Evolutionary conservation across 2,113 vertebrate species (phyloP), one percentile per base, ranked within the genome.

Genomic region (Ameiurus melas): DNA sequence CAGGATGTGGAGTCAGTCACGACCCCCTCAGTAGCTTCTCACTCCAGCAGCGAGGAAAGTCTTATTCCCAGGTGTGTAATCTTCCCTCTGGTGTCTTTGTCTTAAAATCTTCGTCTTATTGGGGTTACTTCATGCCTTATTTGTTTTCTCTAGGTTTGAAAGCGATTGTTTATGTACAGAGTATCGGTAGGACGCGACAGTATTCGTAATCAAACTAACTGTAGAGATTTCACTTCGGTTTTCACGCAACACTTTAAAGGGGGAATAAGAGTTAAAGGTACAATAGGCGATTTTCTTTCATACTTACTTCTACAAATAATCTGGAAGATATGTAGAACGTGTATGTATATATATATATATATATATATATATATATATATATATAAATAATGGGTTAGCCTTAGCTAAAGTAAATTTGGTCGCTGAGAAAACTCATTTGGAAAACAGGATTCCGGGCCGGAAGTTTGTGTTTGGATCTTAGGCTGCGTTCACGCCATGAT

Each of bases 1-100:
- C 94, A 95, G 95, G 95, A 95, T 95, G 94, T 95, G 89, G 90
- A 91, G 80, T 92, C 90, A 81, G 75, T 87, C 43, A 1, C 64
- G 62, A 43, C 60, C 66, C 39, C 90, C 83, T 70, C 17, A 77
- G 22, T 27, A 86, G 85, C 53, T 30, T 57, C 79, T n/a, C 91
- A 91, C 90, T 89, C 90, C 25, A 89, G 90, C 79, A 51, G n/a
- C 83, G 58, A 85, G 83, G 1, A 53, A 84, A 51, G 39, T 89
- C 75, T 85, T 84, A 81, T 85, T 86, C 75, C 17, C 88, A 90
- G 94, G 66, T 94, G 94, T 82, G 89, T 27, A 36, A 82, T 91
- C 91, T 90, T 62, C 91, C 64, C 14, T 81, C 51, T 30, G 30
- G 9, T 43, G 53, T 2, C 12, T 83, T 60, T 10, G 43, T 53